These are phyloP conservation scores for Pachyramphus minor DNA, from an alignment of 2,113 vertebrate species.

Conservation along the genomic window DNA sequence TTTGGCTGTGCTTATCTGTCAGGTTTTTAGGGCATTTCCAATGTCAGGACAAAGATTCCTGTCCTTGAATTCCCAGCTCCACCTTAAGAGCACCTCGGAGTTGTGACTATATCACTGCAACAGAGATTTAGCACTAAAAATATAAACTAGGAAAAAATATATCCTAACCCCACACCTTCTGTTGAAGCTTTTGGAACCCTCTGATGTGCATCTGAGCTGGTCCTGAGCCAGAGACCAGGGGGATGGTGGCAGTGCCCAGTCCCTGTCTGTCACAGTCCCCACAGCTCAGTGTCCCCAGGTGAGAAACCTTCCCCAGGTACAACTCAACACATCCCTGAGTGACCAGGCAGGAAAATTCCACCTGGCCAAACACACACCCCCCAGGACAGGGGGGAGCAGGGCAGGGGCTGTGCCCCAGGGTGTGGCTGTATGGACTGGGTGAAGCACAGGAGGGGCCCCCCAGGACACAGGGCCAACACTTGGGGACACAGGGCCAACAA, in stretches of 20 bases:
- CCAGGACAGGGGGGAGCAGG: background rate
- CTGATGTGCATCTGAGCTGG: accelerated
- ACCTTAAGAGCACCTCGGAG: background rate
- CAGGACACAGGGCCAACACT: background rate
- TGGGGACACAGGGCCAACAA: background rate
- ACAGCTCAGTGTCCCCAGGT: background rate
- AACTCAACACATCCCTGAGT: background rate
- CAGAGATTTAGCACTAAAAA: background rate
- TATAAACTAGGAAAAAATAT: background rate
- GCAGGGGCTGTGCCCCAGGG: background rate
- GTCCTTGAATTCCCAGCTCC: background rate
- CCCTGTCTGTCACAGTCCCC: background rate
- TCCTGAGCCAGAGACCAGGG: background rate
- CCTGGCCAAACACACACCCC: background rate
- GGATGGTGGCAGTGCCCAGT: background rate
- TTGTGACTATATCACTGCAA: accelerated
- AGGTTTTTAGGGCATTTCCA: background rate
- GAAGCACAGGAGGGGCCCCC: background rate
- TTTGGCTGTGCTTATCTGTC: background rate
- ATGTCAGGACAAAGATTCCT: background rate
- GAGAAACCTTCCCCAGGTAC: background rate
- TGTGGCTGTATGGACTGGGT: background rate
- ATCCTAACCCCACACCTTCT: background rate
- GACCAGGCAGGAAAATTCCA: background rate
- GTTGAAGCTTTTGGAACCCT: background rate